Evolutionary conservation across 2,888 invertebrate species (phyloP), one percentile per base, ranked within the genome.

Genomic region (Mimachlamys varia): DNA sequence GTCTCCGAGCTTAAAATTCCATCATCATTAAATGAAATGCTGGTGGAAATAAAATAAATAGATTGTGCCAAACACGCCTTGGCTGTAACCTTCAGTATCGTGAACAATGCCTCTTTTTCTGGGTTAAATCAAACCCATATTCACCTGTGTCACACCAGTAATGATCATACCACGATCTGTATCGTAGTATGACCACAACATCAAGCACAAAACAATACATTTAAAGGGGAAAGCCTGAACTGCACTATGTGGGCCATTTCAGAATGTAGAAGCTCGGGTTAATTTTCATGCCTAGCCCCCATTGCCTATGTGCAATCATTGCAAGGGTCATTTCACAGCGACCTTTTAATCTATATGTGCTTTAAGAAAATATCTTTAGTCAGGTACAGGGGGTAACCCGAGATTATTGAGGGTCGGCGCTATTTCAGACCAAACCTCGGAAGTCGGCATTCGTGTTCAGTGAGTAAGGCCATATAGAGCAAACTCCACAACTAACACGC

Each of bases 281-380:
- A 76, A 7, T 76, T 76, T 76, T 76, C 76, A 76, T 76, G 76
- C 76, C 76, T 76, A 76, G 76, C 76, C 76, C 76, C 76, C 76
- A 76, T 76, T 76, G 76, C 76, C 76, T 76, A 76, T 76, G 76
- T 76, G 33, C 76, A 76, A 76, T 76, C 76, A 76, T 76, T 76
- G 76, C 76, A 76, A 76, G 76, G 76, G 76, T 76, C 76, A 76
- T 76, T 76, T 76, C 76, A 76, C 27, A 76, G 76, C 33, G 76
- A 76, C 76, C 76, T 76, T 76, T 76, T 76, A 76, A 76, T 76
- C 76, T 76, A 76, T 76, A 76, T 76, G 76, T 27, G 76, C 76
- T 76, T 76, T 76, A 76, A 76, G 76, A 76, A 33, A 76, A 76
- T 76, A 76, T 76, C 76, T 76, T 76, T 17, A 76, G 76, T 76